Conservation (phyloP, 2,797 vertebrate species). For the Malurus leucopterus region DNA sequence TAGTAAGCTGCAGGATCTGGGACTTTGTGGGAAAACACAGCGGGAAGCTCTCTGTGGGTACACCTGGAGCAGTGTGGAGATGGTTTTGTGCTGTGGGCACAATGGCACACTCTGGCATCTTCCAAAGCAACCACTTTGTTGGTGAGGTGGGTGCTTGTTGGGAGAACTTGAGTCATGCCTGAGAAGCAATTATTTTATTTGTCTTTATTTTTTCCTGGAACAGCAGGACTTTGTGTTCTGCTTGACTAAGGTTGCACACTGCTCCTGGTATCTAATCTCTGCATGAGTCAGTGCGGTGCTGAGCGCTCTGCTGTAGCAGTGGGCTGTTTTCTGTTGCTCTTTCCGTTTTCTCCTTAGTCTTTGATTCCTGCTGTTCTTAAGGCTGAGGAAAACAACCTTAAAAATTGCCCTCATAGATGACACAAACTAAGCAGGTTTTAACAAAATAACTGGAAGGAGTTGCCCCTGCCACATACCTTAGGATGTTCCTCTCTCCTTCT, state of each 20-base stretch:
- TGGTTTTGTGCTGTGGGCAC: accelerated
- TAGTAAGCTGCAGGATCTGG: neutral
- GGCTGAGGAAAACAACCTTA: neutral
- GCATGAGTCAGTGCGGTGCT: neutral
- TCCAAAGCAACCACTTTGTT: neutral
- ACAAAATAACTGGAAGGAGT: neutral
- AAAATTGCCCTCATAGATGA: neutral
- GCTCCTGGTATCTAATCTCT: neutral
- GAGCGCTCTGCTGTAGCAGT: neutral
- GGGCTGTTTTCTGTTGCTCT: neutral
- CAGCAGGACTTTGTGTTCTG: neutral
- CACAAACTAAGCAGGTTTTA: neutral
- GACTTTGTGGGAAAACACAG: neutral
- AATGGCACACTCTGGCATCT: neutral
- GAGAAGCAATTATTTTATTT: neutral
- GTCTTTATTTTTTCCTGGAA: neutral
- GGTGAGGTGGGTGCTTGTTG: neutral
- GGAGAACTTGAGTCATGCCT: neutral
- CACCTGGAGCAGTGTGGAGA: neutral
- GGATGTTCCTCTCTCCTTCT: neutral
- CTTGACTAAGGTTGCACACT: neutral
- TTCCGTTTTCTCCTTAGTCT: neutral
- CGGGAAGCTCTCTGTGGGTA: neutral
- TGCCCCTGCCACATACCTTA: neutral
- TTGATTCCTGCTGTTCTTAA: neutral